Evolutionary conservation across 2,797 vertebrate species (phyloP), one percentile per base, ranked within the genome.

Genomic region (Phyllotis vaccarum): DNA sequence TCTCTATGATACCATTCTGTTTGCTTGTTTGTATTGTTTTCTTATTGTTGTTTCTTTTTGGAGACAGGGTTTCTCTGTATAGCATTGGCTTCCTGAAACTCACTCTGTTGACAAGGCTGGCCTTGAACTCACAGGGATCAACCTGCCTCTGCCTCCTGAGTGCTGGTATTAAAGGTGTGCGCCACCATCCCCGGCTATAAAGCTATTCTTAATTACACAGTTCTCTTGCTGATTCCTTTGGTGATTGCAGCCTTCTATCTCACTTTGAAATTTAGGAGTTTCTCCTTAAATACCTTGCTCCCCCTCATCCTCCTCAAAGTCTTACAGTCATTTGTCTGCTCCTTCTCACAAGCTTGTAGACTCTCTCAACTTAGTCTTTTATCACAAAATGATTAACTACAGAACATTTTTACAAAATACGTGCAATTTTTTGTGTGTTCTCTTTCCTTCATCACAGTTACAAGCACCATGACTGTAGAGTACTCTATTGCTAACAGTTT

Each of bases 181-280:
- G 64, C 64, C 64, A 34, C 64, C 64, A 66, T 27, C 27, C 64
- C 64, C 1, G 1, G 29, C 89, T 64, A n/a, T 75, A 17, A 90
- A 94, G 43, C 6, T 31, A 37, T 91, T 54, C 24, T 88, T 95
- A 75, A 40, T 40, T 40, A 70, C 58, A 34, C 76, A 49, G 13
- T 87, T 87, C 56, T 10, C 93, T 93, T 92, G 6, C 43, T 75
- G 10, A 66, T 14, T 62, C 87, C 78, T 80, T 37, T 89, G 93
- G 34, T 74, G 81, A 68, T 27, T 37, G 0, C 24, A 82, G 27
- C 22, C 37, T 64, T 22, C 49, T 34, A 16, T 70, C n/a, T 62
- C 66, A 70, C n/a, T 70, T 52, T 64, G 60, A 92, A 76, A 80
- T 56, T 52, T 58, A 81, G 17, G 4, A 34, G 0, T 78, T 86